Evolutionary conservation across 2,113 vertebrate genomes (phyloP).

Genomic region (Galemys pyrenaicus): DNA sequence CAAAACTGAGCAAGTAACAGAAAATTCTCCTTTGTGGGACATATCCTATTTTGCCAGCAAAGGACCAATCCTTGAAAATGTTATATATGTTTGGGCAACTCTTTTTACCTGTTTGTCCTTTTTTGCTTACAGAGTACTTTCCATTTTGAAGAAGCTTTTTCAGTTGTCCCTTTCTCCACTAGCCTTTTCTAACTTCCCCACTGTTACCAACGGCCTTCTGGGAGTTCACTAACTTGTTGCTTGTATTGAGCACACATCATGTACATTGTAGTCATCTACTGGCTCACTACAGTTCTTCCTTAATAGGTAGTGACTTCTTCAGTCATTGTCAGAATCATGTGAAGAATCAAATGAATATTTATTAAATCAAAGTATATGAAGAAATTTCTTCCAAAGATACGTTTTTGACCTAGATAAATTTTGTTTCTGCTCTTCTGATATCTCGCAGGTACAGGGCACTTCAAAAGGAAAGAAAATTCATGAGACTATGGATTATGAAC

Average conservation of each 20-base stretch:
- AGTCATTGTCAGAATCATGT: not conserved
- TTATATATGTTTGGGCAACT: not conserved
- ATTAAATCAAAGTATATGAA: not conserved
- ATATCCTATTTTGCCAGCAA: not conserved
- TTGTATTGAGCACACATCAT: not conserved
- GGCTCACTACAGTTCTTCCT: not conserved
- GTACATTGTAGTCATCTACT: not conserved
- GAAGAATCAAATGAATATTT: not conserved
- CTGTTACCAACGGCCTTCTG: not conserved
- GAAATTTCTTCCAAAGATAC: not conserved
- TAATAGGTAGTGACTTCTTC: not conserved
- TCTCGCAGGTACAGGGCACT: not conserved
- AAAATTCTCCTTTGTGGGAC: not conserved
- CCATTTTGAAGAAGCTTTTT: not conserved
- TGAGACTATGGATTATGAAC: not conserved
- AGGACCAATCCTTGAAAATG: not conserved
- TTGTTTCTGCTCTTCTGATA: constrained; percentile 14
- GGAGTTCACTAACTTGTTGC: not conserved
- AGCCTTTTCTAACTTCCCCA: not conserved
- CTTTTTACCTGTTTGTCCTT: not conserved
- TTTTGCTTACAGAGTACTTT: not conserved
- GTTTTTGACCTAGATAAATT: not conserved
- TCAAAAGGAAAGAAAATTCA: not conserved
- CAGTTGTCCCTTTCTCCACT: not conserved
- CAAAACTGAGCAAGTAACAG: not conserved